Evolutionary conservation across 2,888 invertebrate genomes (phyloP).

Genomic region (Sarcophaga rosellei): DNA sequence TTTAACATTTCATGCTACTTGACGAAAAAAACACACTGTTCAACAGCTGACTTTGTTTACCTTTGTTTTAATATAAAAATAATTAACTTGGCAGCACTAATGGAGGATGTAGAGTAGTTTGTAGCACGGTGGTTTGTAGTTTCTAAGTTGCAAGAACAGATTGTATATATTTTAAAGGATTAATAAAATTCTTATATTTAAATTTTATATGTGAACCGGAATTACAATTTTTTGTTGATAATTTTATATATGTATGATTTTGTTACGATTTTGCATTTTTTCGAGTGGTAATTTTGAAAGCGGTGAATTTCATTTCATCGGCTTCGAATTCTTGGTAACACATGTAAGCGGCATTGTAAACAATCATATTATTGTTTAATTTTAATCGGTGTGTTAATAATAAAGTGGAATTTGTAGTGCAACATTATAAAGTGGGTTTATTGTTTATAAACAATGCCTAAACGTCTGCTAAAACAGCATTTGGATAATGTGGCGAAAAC

Average conservation of each 20-base stretch:
- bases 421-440: not conserved
- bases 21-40: not conserved
- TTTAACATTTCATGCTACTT: slow-evolving; percentile 7
- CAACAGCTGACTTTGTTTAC: slow-evolving; percentile 21
- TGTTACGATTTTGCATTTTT: not conserved
- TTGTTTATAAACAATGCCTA: slow-evolving; percentile 43
- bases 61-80: not conserved
- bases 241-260: not conserved
- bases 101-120: not conserved
- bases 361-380: not conserved
- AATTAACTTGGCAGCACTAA: slow-evolving; percentile 22
- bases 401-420: not conserved
- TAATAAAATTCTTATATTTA: not conserved
- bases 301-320: too few relatives aligned
- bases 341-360: not conserved
- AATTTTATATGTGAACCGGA: not conserved
- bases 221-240: not conserved
- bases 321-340: not conserved
- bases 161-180: not conserved
- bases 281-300: too few relatives aligned
- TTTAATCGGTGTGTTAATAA: not conserved
- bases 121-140: not conserved
- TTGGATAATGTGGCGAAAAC: not conserved
- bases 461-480: slow-evolving; percentile 23
- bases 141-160: too few relatives aligned